These are phyloP conservation scores for Sorex maritimensis DNA, from an alignment of 2,797 vertebrate species.

Conservation along the genomic window DNA sequence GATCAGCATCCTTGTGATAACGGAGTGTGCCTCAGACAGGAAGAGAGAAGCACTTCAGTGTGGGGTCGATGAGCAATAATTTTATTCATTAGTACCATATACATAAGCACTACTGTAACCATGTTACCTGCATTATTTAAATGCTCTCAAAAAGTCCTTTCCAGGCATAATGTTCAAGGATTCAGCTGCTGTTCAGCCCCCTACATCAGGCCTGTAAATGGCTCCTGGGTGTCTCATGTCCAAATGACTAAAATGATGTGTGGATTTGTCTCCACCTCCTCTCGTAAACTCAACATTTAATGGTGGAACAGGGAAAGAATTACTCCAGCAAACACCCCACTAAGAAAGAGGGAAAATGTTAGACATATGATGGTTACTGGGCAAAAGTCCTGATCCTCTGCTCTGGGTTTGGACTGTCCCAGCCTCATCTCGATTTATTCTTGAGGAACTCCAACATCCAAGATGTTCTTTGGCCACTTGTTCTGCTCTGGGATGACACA, in stretches of 20 bases:
- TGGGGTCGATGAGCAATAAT: too few relatives aligned
- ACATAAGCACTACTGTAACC: too few relatives aligned
- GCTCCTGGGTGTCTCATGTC: neutral
- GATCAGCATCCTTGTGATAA: neutral
- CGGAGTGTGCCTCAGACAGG: neutral
- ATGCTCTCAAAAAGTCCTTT: neutral
- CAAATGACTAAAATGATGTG: neutral
- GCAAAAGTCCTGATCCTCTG: too few relatives aligned
- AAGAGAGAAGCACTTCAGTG: neutral
- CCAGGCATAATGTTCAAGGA: neutral
- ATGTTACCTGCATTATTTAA: too few relatives aligned
- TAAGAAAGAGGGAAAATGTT: neutral
- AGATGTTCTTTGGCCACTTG: neutral
- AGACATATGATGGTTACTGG: too few relatives aligned
- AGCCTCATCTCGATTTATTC: too few relatives aligned
- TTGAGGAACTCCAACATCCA: too few relatives aligned
- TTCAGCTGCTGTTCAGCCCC: neutral
- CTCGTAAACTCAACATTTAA: neutral
- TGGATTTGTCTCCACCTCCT: neutral
- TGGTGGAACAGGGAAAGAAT: neutral
- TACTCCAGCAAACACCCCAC: neutral
- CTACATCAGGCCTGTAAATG: neutral
- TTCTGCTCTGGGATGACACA: neutral
- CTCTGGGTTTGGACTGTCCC: too few relatives aligned
- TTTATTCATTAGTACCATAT: too few relatives aligned